These are phyloP conservation scores for Megalurothrips usitatus DNA, from an alignment of 2,888 invertebrate species.

Conservation along the genomic window DNA sequence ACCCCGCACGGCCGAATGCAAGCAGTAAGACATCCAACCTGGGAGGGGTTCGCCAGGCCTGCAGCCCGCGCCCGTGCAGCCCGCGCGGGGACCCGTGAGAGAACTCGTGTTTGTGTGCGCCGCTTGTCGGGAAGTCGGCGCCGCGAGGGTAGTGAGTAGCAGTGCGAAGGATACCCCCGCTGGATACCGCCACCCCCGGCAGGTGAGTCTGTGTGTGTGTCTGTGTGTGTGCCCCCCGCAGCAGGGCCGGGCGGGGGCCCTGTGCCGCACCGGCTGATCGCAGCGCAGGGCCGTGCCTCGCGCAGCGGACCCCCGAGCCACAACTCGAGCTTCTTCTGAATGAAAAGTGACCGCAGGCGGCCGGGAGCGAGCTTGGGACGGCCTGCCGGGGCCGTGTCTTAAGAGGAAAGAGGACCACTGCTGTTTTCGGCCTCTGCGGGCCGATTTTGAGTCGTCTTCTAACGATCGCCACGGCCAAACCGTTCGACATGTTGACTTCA, in stretches of 20 bases:
- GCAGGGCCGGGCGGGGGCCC: not conserved
- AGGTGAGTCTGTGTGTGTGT: not conserved
- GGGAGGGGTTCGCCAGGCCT: not conserved
- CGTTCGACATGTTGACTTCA: too few species aligned
- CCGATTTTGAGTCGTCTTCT: too few species aligned
- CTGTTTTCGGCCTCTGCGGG: too few species aligned
- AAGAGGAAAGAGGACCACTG: too few species aligned
- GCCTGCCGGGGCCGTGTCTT: too few species aligned
- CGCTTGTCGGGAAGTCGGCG: not conserved
- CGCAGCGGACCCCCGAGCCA: too few species aligned
- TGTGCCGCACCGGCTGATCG: too few species aligned
- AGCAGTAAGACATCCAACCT: constrained; percentile 18
- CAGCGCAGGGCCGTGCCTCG: too few species aligned
- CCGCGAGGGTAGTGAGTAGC: not conserved
- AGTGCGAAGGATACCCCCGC: not conserved
- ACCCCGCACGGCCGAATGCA: constrained; percentile 10
- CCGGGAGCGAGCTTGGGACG: too few species aligned
- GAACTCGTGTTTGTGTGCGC: not conserved
- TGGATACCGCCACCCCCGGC: not conserved
- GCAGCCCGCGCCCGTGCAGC: not conserved
- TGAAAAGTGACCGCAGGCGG: too few species aligned
- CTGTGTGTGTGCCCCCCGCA: not conserved
- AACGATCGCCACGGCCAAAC: too few species aligned
- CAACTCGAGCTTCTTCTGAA: too few species aligned
- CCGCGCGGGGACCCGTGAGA: not conserved